Percentiles rank a stretch among this genome's conserved stretches.
Conservation (phyloP, 2,113 vertebrate species). For the Melanostigma gelatinosum region DNA sequence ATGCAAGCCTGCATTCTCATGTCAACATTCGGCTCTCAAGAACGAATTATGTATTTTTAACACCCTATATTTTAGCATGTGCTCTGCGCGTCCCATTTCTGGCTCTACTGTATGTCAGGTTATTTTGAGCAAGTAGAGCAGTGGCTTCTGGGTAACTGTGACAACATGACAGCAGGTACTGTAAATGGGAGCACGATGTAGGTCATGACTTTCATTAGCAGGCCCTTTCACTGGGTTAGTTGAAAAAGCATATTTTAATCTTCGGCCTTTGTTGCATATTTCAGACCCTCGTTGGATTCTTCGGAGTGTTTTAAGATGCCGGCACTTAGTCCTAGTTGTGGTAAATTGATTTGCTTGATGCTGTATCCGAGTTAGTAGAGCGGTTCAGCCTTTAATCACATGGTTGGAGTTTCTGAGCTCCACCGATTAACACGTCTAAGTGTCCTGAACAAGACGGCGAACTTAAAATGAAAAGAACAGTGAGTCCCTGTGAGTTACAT, state of each 20-base stretch:
- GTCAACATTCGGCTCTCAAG: neutral
- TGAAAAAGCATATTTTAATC: conserved; percentile 11
- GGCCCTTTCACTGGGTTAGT: conserved; percentile 2
- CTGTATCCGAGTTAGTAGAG: neutral
- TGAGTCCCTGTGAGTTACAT: neutral
- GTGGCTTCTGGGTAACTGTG: conserved; percentile 27
- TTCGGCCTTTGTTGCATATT: neutral
- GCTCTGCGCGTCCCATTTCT: conserved; percentile 15
- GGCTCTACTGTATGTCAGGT: conserved; percentile 30
- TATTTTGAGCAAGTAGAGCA: conserved; percentile 61
- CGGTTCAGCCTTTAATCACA: neutral
- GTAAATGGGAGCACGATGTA: conserved; percentile 43
- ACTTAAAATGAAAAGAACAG: neutral
- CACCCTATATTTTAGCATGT: conserved; percentile 31
- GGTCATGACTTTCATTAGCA: conserved; percentile 42
- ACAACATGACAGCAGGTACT: conserved; percentile 20
- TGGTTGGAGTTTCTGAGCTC: neutral
- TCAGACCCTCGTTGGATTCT: neutral
- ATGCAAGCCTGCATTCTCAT: neutral
- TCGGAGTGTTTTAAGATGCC: neutral
- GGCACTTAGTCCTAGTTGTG: neutral
- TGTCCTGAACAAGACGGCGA: neutral
- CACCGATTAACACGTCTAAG: neutral
- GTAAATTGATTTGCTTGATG: conserved; percentile 1
- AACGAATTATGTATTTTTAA: conserved; percentile 16